phyloP scores from a whole-genome alignment of 2,113 vertebrate species.

The Neopipo cinnamomea region DNA sequence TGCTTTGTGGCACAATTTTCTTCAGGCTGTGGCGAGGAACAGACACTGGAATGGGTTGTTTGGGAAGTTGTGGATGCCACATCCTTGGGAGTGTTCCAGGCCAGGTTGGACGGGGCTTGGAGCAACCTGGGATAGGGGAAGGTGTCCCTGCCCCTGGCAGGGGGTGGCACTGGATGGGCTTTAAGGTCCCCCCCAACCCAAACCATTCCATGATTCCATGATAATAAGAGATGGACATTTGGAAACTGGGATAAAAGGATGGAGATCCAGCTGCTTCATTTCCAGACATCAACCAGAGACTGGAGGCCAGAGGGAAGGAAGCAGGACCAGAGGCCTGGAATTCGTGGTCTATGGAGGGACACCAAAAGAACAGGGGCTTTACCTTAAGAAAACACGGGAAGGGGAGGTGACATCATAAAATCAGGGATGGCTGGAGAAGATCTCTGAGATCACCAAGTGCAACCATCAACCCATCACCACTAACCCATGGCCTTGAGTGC shows the following conservation, averaged over 20 bases:
- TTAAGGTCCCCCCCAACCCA: not conserved
- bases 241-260: not conserved
- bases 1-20: not conserved
- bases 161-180: not conserved
- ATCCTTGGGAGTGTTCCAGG: not conserved
- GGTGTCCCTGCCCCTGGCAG: not conserved
- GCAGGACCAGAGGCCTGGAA: not conserved
- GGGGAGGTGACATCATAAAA: not conserved
- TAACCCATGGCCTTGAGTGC: not conserved
- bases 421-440: too few species aligned
- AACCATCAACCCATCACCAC: too few species aligned
- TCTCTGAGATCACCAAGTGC: too few species aligned
- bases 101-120: accelerated
- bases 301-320: not conserved
- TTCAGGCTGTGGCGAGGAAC: not conserved
- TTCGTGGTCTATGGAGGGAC: too few species aligned
- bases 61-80: not conserved
- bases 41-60: not conserved
- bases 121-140: accelerated
- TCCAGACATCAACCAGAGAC: not conserved
- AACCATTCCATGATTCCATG: not conserved
- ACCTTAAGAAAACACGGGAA: not conserved
- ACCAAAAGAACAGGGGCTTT: not conserved
- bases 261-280: not conserved
- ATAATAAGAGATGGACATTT: not conserved